Evolutionary conservation across 2,113 vertebrate genomes (phyloP).

Genomic region (Falcunculus frontatus): DNA sequence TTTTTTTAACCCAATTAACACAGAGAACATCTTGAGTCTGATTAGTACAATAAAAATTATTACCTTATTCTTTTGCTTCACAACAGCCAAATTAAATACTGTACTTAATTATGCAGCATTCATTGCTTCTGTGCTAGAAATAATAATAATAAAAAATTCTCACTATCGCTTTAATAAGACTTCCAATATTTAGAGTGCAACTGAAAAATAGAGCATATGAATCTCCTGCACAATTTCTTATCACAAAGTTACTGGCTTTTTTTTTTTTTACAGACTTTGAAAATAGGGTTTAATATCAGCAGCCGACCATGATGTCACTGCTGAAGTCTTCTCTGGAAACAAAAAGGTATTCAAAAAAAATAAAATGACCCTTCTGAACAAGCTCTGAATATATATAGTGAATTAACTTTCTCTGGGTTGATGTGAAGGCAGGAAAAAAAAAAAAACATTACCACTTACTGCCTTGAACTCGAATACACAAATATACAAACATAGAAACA

Average conservation of each 20-base stretch:
- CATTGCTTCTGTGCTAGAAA: constrained; percentile 71
- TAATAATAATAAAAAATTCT: constrained; percentile 39
- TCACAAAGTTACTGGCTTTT: constrained; percentile 48
- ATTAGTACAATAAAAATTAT: constrained; percentile 89
- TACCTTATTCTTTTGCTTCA: constrained; percentile 86
- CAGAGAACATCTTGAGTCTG: constrained; percentile 85
- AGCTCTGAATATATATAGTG: constrained; percentile 42
- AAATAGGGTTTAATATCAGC: constrained; percentile 56
- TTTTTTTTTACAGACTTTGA: constrained; percentile 48
- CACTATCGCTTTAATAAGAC: constrained; percentile 71
- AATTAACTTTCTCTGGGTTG: constrained; percentile 60
- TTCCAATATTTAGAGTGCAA: constrained; percentile 70
- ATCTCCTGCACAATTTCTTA: constrained; percentile 65
- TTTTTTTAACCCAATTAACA: constrained; percentile 90
- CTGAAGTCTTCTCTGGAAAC: constrained; percentile 51
- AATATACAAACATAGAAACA: background rate
- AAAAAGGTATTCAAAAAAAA: constrained; percentile 54
- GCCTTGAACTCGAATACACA: constrained; percentile 29
- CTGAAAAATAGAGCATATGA: constrained; percentile 64
- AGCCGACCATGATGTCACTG: constrained; percentile 59
- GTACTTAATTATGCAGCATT: constrained; percentile 85
- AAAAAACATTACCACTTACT: constrained; percentile 1
- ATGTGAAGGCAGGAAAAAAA: background rate
- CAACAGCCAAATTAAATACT: constrained; percentile 86
- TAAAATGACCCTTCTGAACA: constrained; percentile 47